Conservation (phyloP, 2,888 invertebrate genomes). For the Chrysolina oricalcia region DNA sequence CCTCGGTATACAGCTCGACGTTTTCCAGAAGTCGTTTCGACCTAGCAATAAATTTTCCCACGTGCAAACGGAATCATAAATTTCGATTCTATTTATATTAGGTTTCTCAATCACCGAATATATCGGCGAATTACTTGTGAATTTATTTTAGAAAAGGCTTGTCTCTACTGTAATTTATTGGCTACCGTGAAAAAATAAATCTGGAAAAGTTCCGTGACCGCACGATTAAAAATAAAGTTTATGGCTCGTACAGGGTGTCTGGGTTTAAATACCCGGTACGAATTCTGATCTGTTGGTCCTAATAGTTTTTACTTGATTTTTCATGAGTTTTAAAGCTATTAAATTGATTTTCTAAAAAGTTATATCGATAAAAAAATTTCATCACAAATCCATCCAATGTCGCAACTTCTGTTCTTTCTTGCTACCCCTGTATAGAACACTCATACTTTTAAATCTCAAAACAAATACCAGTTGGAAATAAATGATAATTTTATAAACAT, state of each 20-base stretch:
- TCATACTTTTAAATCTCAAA: too few species aligned
- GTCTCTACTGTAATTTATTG: background rate
- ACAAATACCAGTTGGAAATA: too few species aligned
- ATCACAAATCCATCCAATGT: too few species aligned
- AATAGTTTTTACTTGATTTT: too few species aligned
- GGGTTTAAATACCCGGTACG: too few species aligned
- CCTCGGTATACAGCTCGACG: background rate
- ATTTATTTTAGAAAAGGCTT: constrained; percentile 15
- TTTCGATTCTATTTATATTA: constrained; percentile 17
- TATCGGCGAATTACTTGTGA: constrained; percentile 16
- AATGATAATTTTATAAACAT: too few species aligned
- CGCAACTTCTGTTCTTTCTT: too few species aligned
- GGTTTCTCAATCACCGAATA: constrained; percentile 22
- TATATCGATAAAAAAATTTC: too few species aligned
- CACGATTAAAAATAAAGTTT: background rate
- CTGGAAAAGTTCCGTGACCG: background rate
- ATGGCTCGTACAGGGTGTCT: background rate
- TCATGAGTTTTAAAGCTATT: too few species aligned
- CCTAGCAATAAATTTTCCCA: constrained; percentile 14
- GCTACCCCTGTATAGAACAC: too few species aligned
- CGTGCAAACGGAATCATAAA: constrained; percentile 1
- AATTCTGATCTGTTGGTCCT: too few species aligned
- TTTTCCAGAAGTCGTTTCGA: background rate
- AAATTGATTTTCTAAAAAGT: too few species aligned
- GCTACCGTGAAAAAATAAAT: constrained; percentile 1